Percentiles rank a stretch among this genome's conserved stretches.
Conservation (phyloP, 2,113 vertebrate genomes). For the Mola mola region DNA sequence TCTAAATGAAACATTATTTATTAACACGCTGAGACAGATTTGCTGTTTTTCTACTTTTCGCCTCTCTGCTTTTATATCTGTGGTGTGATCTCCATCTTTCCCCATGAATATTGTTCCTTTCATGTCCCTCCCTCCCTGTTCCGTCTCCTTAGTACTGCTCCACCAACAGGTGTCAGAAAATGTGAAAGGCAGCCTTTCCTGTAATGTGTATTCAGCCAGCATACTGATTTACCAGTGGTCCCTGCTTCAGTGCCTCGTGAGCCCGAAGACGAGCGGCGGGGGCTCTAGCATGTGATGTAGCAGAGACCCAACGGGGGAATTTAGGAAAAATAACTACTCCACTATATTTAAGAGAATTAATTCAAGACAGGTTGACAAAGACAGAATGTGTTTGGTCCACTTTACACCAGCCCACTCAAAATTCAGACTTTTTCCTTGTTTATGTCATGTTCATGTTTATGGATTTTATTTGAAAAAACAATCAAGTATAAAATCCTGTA, state of each 20-base stretch:
- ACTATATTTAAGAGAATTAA: not conserved
- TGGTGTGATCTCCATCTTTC: too few relatives aligned
- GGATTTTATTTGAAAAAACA: not conserved
- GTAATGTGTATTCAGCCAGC: not conserved
- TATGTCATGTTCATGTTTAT: too few relatives aligned
- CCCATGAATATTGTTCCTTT: too few relatives aligned
- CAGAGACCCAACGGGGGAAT: slow-evolving; percentile 2
- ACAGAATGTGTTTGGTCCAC: not conserved
- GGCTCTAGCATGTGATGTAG: slow-evolving; percentile 53
- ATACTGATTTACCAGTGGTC: slow-evolving; percentile 30
- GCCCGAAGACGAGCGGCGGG: not conserved
- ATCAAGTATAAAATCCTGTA: not conserved
- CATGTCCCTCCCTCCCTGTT: not conserved
- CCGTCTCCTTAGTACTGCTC: not conserved
- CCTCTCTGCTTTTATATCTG: too few relatives aligned
- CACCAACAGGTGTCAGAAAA: slow-evolving; percentile 43
- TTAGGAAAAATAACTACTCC: not conserved
- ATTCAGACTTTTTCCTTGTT: too few relatives aligned
- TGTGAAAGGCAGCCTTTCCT: not conserved
- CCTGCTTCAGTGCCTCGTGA: slow-evolving; percentile 57
- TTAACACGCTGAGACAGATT: not conserved
- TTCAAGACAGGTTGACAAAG: not conserved
- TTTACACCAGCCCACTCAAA: too few relatives aligned
- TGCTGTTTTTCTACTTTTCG: too few relatives aligned
- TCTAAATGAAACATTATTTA: not conserved